Base-by-base conservation (phyloP, 2,888 invertebrate genomes). In the Neoaliturus tenellus region DNA sequence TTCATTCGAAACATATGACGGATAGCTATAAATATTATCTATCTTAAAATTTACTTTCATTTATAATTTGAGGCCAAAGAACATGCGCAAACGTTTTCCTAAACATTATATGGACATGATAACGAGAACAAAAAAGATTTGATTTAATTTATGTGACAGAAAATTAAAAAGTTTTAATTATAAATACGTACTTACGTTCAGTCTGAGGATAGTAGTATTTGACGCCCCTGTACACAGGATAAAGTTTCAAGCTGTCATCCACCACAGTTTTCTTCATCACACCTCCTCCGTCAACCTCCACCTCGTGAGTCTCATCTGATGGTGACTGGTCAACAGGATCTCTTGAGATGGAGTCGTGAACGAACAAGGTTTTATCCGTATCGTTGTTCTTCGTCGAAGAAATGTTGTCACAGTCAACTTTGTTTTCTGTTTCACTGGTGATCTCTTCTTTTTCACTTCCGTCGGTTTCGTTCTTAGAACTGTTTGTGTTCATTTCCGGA, bases 191-290 rank as follows among this genome's bases (percentile, higher is more conserved):
- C 78, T 78, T 35, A 78, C 78, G 78, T 78, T 78, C 55, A 33
- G 33, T n/a, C 23, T 28, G 48, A 51, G 78, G 78, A 25, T 78
- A 78, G 78, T 78, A 35, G 55, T 31, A 51, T 35, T 31, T 55
- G 51, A 51, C 78, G 23, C 78, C 78, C 20, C 35, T 25, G 78
- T 78, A 78, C 55, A 78, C 78, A 17, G 78, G 78, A 48, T 78
- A 78, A 0, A 78, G 55, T 33, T 33, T 51, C 55, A 78, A 20
- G 14, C 55, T 35, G 35, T 78, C 78, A 10, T 55, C 78, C 23
- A 78, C 31, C 33, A 51, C 55, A 0, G 35, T 55, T 20, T 55
- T 78, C 31, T 28, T 75, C 75, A 75, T 75, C 14, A 31, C 6
- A 10, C 51, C 12, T 4, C 39, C 17, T 12, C 39, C 39, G 5